These are phyloP conservation scores for Choreutis nemorana DNA, from an alignment of 2,888 invertebrate species.

Conservation along the genomic window DNA sequence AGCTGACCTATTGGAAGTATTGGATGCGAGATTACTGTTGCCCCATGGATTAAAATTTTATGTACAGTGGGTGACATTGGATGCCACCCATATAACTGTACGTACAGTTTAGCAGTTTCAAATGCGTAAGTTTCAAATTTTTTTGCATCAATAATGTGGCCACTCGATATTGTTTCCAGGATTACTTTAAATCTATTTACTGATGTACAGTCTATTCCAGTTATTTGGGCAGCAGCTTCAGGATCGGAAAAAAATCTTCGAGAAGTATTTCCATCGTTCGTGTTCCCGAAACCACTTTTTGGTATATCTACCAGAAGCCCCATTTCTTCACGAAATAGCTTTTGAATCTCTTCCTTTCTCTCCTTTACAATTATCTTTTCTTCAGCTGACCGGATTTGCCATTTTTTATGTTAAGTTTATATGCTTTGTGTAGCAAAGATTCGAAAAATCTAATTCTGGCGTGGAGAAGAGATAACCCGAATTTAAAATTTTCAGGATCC, in stretches of 20 bases:
- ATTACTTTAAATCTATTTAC: slow-evolving; percentile 13
- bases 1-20: slow-evolving; percentile 19
- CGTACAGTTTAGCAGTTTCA: slow-evolving; percentile 5
- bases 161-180: slow-evolving; percentile 10
- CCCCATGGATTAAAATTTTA: slow-evolving; percentile 17
- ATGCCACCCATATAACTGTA: slow-evolving; percentile 8
- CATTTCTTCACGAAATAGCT: slow-evolving; percentile 11
- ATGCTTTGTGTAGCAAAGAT: slow-evolving; percentile 19
- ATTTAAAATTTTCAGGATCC: slow-evolving; percentile 3
- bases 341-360: slow-evolving; percentile 6
- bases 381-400: slow-evolving; percentile 12
- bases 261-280: slow-evolving; percentile 15
- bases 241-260: slow-evolving; percentile 16
- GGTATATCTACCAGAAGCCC: slow-evolving; percentile 18
- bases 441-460: slow-evolving; percentile 14
- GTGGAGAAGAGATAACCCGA: slow-evolving; percentile 13
- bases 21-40: slow-evolving; percentile 14
- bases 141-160: slow-evolving; percentile 2
- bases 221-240: slow-evolving; percentile 14
- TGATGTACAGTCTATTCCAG: slow-evolving; percentile 10
- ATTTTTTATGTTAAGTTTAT: slow-evolving; percentile 21
- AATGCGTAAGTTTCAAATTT: slow-evolving; percentile 3
- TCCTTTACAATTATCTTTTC: slow-evolving; percentile 10
- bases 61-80: slow-evolving; percentile 19
- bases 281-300: slow-evolving; percentile 15